Base-by-base conservation (phyloP, 2,888 invertebrate species). In the Polia nebulosa region DNA sequence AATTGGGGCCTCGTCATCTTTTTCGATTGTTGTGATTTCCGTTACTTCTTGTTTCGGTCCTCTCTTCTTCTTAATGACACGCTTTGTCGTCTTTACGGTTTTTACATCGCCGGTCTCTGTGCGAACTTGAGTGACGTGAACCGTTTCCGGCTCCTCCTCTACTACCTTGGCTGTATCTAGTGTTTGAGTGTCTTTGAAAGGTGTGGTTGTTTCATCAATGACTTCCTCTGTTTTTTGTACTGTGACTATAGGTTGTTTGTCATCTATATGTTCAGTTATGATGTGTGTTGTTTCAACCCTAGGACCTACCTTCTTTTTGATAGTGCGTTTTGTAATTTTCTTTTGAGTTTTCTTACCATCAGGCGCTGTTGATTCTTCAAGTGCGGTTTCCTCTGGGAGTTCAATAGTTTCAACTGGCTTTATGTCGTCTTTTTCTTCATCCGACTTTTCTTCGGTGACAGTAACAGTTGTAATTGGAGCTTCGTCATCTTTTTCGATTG, bases 301-400 rank as follows among this genome's bases (percentile, higher is more conserved):
- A 0, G 57, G 57, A 17, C 57, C 57, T 44, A 22, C 57, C 7
- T 44, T 57, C 57, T 57, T 57, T 57, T 57, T 57, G 0, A 76
- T 73, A 0, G 27, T 56, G 1, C 76, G 52, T 58, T 69, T 72
- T 2, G 63, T 72, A 0, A 67, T 29, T 87, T 78, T 76, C 62
- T 44, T 65, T 65, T 82, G 49, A 86, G 77, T 63, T 60, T 88
- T 80, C 82, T 56, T 91, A 82, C 78, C 90, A 83, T 82, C 92
- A 86, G 57, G 82, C 65, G 34, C 68, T 4, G 70, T 59, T 68
- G 82, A 47, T 25, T 83, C 81, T 27, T 82, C 82, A 1, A 84
- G 44, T 0, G 71, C 76, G 0, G 72, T 81, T 41, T 85, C 81
- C 29, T 85, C 85, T 0, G 84, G 85, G 0, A 92, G 71, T 60